Evolutionary conservation across 2,113 vertebrate species (phyloP).

Genomic region (Kryptolebias marmoratus): DNA sequence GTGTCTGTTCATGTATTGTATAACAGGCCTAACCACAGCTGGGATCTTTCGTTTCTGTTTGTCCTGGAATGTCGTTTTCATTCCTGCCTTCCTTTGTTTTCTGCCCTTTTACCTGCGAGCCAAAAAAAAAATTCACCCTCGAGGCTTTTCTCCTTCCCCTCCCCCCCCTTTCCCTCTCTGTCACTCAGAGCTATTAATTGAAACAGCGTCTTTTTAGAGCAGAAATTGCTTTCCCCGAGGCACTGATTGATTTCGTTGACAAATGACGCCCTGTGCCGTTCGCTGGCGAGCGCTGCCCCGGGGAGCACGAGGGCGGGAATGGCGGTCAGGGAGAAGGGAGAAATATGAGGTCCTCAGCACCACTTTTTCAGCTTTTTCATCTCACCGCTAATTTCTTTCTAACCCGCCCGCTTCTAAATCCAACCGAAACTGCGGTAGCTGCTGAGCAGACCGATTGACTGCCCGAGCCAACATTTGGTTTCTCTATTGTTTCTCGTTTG

Average conservation of each 20-base stretch:
- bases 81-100: constrained; percentile 9
- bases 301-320: not conserved
- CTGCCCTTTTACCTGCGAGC: constrained; percentile 19
- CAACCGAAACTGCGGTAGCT: not conserved
- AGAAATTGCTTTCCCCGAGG: constrained; percentile 45
- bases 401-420: constrained; percentile 7
- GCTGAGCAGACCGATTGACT: constrained; percentile 18
- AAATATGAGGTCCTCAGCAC: constrained; percentile 44
- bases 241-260: constrained; percentile 61
- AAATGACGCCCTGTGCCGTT: constrained; percentile 43
- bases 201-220: constrained; percentile 40
- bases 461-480: not conserved
- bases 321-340: constrained; percentile 1
- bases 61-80: not conserved
- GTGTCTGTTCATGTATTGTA: not conserved
- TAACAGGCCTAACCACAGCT: not conserved
- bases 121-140: not conserved
- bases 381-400: constrained; percentile 32
- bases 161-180: not conserved
- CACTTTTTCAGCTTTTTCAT: constrained; percentile 44
- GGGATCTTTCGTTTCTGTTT: not conserved
- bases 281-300: constrained; percentile 14
- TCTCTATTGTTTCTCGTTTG: constrained; percentile 33
- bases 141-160: not conserved
- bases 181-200: constrained; percentile 31